Evolutionary conservation across 2,113 vertebrate species (phyloP).

Genomic region (Saguinus midas): DNA sequence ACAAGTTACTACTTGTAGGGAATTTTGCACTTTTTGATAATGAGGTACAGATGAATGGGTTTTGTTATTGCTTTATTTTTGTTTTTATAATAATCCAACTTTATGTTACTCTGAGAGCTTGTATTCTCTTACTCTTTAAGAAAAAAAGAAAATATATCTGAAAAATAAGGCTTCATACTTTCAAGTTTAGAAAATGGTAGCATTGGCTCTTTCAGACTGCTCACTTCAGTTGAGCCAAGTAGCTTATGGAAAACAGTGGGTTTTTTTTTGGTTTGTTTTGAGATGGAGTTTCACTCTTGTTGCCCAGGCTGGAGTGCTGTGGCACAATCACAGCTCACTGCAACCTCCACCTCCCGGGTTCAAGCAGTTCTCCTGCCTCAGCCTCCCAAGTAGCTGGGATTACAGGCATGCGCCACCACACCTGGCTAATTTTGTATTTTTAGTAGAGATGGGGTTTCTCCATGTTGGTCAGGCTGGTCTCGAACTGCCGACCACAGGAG

Average conservation of each 20-base stretch:
- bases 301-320: too few species aligned
- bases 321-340: too few species aligned
- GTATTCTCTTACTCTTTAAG: conserved; percentile 25
- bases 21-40: neutral
- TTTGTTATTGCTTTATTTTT: neutral
- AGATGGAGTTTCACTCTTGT: too few species aligned
- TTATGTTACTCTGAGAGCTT: conserved; percentile 25
- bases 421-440: too few species aligned
- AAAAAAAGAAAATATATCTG: neutral
- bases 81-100: neutral
- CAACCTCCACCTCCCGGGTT: too few species aligned
- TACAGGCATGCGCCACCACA: too few species aligned
- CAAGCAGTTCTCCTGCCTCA: too few species aligned
- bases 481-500: too few species aligned
- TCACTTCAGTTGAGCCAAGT: neutral
- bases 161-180: neutral
- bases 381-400: too few species aligned
- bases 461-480: too few species aligned
- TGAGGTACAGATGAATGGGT: neutral
- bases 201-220: neutral
- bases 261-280: too few species aligned
- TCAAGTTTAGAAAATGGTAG: neutral
- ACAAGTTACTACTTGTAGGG: neutral
- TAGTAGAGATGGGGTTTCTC: too few species aligned
- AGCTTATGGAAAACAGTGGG: neutral